These are phyloP conservation scores for Erebia aethiops DNA, from an alignment of 2,888 invertebrate species.

Conservation along the genomic window DNA sequence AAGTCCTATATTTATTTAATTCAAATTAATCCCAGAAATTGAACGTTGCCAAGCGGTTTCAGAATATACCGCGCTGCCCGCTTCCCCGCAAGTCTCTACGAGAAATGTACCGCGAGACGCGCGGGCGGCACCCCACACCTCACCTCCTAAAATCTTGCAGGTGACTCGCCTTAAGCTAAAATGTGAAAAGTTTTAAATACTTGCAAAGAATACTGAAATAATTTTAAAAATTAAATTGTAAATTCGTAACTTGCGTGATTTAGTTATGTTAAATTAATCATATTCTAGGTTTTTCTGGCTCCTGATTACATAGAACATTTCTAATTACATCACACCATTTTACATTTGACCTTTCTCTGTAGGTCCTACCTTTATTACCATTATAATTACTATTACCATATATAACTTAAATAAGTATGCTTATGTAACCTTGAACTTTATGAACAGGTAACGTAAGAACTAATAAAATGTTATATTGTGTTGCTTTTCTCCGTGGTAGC, in stretches of 20 bases:
- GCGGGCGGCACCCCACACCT: too few species aligned
- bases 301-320: neutral
- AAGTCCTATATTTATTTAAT: too few species aligned
- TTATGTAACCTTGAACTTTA: neutral
- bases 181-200: neutral
- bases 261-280: neutral
- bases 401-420: neutral
- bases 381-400: neutral
- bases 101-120: too few species aligned
- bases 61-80: too few species aligned
- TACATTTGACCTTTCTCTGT: neutral
- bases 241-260: neutral
- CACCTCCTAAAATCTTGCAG: too few species aligned
- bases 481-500: too few species aligned
- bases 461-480: neutral
- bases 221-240: neutral
- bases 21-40: too few species aligned
- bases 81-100: too few species aligned
- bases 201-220: neutral
- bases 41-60: too few species aligned
- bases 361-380: neutral
- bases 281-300: neutral
- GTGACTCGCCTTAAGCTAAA: too few species aligned
- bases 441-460: neutral
- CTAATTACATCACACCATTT: constrained; percentile 5